These are phyloP conservation scores for Zosterops borbonicus DNA, from an alignment of 2,113 vertebrate genomes.

Conservation along the genomic window DNA sequence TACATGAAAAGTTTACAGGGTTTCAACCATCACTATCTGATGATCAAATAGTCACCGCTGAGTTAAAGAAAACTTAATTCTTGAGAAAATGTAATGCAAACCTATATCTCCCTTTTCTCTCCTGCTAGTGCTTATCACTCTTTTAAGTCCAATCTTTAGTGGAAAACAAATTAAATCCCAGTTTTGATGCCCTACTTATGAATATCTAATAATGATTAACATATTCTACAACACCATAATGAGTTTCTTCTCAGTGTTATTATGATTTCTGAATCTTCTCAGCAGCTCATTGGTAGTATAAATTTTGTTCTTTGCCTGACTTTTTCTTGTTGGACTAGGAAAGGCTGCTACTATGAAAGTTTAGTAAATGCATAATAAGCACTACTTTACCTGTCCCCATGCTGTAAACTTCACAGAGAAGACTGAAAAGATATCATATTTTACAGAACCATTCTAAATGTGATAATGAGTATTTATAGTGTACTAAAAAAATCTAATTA, in stretches of 20 bases:
- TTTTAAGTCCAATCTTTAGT: background rate
- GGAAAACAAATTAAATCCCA: background rate
- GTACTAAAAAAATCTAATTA: background rate
- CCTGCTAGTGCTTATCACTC: background rate
- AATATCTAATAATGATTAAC: background rate
- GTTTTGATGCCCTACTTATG: background rate
- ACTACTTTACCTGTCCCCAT: background rate
- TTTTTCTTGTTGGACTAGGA: background rate
- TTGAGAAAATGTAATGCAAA: background rate
- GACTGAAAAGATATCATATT: background rate
- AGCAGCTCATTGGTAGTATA: background rate
- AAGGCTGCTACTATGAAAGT: background rate
- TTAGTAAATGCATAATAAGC: background rate
- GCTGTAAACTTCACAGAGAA: background rate
- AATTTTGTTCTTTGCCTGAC: background rate
- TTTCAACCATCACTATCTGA: background rate
- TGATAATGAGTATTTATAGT: background rate
- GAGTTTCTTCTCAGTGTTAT: background rate
- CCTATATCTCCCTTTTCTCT: background rate
- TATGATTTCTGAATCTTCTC: background rate
- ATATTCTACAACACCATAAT: background rate
- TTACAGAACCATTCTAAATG: background rate
- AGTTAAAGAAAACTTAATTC: background rate
- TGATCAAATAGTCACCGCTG: background rate
- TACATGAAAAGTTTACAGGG: background rate